These are phyloP conservation scores for Sinocyclocheilus maitianheensis DNA, from an alignment of 2,113 vertebrate species.

Conservation along the genomic window DNA sequence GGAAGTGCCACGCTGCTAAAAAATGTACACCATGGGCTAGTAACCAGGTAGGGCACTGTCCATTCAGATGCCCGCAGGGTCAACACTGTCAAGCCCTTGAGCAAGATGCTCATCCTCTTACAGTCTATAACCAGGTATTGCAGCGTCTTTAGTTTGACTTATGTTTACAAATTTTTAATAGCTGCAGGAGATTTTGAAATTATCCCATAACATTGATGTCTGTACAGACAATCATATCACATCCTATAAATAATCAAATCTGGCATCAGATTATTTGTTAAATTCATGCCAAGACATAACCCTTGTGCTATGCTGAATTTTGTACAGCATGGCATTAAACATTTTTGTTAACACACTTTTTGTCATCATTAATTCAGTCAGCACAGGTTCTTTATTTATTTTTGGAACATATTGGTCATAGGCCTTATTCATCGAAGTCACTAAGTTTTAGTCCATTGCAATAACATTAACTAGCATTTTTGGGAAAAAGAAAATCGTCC, in stretches of 20 bases:
- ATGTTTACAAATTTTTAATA: not conserved
- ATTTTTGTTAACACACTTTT: too few species aligned
- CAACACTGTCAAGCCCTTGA: constrained; percentile 18
- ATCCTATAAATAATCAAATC: not conserved
- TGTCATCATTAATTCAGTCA: too few species aligned
- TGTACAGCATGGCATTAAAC: too few species aligned
- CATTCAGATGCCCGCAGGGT: constrained; percentile 34
- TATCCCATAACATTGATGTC: not conserved
- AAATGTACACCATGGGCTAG: constrained; percentile 2
- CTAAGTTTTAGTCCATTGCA: too few species aligned
- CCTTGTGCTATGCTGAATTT: not conserved
- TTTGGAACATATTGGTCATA: too few species aligned
- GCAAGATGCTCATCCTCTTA: not conserved
- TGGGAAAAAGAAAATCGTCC: too few species aligned
- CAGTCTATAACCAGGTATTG: constrained; percentile 12
- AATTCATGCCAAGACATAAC: too few species aligned
- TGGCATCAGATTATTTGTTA: not conserved
- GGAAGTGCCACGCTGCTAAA: constrained; percentile 30
- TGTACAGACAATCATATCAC: not conserved
- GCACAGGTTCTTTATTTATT: too few species aligned
- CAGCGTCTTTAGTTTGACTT: not conserved
- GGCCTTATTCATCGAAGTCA: too few species aligned
- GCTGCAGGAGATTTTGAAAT: not conserved
- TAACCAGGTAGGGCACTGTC: constrained; percentile 13
- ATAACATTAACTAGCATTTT: too few species aligned